These are phyloP conservation scores for Proisotoma minuta DNA, from an alignment of 2,888 invertebrate genomes.

Conservation along the genomic window DNA sequence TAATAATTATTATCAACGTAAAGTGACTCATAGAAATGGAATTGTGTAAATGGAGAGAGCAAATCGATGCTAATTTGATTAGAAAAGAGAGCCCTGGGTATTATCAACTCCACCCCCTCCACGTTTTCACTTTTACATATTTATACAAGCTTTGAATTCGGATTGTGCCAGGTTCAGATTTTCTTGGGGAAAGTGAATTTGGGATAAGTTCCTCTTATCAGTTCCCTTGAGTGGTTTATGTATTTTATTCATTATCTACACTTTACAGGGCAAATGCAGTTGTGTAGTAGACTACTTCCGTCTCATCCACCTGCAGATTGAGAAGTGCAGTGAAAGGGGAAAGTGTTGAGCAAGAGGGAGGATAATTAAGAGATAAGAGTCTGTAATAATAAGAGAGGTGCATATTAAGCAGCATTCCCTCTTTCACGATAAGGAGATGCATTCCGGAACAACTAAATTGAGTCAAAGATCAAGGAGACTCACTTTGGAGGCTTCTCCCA, in stretches of 20 bases:
- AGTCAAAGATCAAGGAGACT: not conserved
- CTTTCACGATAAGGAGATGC: not conserved
- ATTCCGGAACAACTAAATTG: not conserved
- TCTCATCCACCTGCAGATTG: not conserved
- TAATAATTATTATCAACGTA: too few species aligned
- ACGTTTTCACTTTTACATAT: too few species aligned
- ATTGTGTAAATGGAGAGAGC: not conserved
- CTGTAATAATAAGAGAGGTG: not conserved
- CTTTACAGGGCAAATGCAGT: not conserved
- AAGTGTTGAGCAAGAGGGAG: too few species aligned
- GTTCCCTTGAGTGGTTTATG: too few species aligned
- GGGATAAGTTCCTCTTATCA: too few species aligned
- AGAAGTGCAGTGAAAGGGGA: not conserved
- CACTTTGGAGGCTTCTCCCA: too few species aligned
- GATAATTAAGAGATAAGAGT: conserved; percentile 4
- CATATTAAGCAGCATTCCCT: not conserved
- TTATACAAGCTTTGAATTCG: too few species aligned
- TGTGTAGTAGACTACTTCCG: not conserved
- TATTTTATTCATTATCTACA: too few species aligned
- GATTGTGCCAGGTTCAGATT: too few species aligned
- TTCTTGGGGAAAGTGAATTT: too few species aligned
- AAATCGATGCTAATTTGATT: conserved; percentile 5
- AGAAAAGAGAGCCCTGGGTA: not conserved
- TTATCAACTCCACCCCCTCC: too few species aligned
- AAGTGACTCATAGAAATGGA: not conserved